Base-by-base conservation (phyloP, 2,888 invertebrate genomes). In the Autographa pulchrina region DNA sequence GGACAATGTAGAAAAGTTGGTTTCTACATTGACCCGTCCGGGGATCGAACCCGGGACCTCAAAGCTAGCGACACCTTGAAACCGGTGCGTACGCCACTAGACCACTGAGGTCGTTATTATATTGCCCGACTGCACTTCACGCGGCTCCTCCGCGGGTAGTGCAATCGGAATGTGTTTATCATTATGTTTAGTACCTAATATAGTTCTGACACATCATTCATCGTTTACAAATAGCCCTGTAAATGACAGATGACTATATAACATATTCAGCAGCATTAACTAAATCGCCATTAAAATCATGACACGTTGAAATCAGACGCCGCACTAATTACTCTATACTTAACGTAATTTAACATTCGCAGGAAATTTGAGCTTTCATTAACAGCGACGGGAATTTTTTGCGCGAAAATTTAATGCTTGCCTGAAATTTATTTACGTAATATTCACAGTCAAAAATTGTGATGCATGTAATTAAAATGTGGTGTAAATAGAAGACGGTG, bases 351-450 rank as follows among this genome's bases (percentile, higher is more conserved):
- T 70, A 75, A 67, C 78, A 82, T 85, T 85, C 74, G 76, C 68
- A 78, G 72, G 78, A 83, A 85, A 78, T 83, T 86, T 81, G 65
- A 81, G 80, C 82, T 77, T 86, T 84, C 83, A 85, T 84, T 83
- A 81, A 67, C 78, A 80, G 68, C 70, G 68, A 31, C 72, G 41
- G 74, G 43, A 64, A 83, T 85, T 83, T 87, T 86, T 83, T 66
- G 62, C 71, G 77, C 77, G 85, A 83, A 82, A 79, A 80, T 83
- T 83, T 78, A 80, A 81, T 81, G 69, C 67, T 54, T 65, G 48
- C 72, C 67, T 68, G 62, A 62, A 71, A 56, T 67, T 68, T 38
- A 68, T 60, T 62, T 68, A 18, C 66, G 64, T 38, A 48, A 71
- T 59, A 75, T 73, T 77, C 60, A 31, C 20, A 32, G 62, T 62